Base-by-base conservation (phyloP, 2,797 vertebrate genomes). In the Acanthiza pusilla region DNA sequence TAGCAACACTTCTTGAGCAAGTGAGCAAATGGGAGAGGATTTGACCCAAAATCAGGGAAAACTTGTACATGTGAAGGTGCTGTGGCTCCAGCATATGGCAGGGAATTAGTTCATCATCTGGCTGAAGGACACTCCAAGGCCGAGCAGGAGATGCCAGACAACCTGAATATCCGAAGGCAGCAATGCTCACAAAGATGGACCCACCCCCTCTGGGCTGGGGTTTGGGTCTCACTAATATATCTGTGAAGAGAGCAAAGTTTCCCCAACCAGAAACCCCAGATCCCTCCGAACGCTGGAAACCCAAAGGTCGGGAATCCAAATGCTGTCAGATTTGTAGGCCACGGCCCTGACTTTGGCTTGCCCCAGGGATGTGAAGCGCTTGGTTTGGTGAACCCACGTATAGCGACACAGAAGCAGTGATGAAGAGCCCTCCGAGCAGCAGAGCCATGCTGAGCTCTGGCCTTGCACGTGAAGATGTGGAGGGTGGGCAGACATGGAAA, bases 381-480 rank as follows among this genome's bases (percentile, higher is more conserved):
- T 8, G n/a, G 67, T 72, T 78, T 92, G 55, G 51, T 42, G 67
- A 82, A 34, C 19, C 45, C 45, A n/a, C 15, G 13, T 5, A 6
- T 9, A 36, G 63, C 68, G 45, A 50, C 11, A 20, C 12, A 36
- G 62, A 70, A 40, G 3, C 5, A 20, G 26, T 75, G 71, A 58
- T 36, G 43, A 43, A 50, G 71, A 78, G 7, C 32, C 26, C 18
- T 26, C 42, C 0, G 0, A 27, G 54, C 11, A 43, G 53, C 36
- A 65, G 70, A 93, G 43, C 16, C 63, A 23, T 0, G 0, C 38
- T 40, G 62, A 94, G 80, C 76, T 42, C 60, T 61, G 29, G 20
- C 32, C 26, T 45, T 1, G 3, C 21, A 15, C 1, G 8, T 1
- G 1, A 29, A 80, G 84, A 36, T 0, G 0, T 34, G 30, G 11